These are phyloP conservation scores for Urosaurus nigricauda DNA, from an alignment of 2,797 vertebrate species.

Conservation along the genomic window DNA sequence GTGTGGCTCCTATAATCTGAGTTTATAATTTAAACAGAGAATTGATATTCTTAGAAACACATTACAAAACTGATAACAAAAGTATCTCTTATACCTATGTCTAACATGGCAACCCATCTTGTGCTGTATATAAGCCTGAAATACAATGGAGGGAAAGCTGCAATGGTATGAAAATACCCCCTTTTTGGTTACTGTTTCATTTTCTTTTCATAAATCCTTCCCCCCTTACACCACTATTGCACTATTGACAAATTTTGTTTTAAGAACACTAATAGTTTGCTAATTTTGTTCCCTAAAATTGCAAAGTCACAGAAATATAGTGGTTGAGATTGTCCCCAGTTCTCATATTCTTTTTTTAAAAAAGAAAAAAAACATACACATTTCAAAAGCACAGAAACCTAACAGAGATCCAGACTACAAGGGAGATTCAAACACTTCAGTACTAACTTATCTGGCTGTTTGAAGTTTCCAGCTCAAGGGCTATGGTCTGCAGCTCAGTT, in stretches of 20 bases:
- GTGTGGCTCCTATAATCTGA: background rate
- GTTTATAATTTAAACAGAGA: background rate
- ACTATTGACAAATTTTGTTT: background rate
- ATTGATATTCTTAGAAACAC: background rate
- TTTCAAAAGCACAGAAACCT: slow-evolving; percentile 23
- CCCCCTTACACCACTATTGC: background rate
- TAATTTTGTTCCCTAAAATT: background rate
- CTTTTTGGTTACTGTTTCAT: background rate
- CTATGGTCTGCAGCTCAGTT: slow-evolving; percentile 13
- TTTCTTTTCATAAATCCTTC: background rate
- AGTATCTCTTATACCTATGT: background rate
- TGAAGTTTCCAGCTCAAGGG: background rate
- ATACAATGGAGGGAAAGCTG: background rate
- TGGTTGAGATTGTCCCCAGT: background rate
- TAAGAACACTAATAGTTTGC: background rate
- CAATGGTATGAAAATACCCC: background rate
- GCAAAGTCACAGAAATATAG: background rate
- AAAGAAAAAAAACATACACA: background rate
- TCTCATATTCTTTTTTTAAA: slow-evolving; percentile 26
- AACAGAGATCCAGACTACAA: background rate
- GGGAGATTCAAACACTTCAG: background rate
- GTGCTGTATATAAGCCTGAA: background rate
- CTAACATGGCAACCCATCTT: background rate
- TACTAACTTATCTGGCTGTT: background rate
- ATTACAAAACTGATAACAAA: background rate